Base-by-base conservation (phyloP, 2,888 invertebrate genomes). In the Malacosoma neustria region DNA sequence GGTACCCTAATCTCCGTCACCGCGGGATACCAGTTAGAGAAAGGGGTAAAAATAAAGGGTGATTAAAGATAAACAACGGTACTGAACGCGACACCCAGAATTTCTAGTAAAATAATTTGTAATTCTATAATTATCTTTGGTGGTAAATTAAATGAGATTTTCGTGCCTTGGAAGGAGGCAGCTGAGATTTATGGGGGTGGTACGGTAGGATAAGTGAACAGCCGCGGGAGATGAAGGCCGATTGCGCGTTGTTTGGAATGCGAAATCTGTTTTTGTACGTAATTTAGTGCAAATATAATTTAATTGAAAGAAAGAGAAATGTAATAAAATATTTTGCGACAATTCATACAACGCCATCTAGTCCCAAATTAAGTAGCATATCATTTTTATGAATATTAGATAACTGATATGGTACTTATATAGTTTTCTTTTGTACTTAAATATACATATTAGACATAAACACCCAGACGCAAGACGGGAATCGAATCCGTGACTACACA, bases 61-160 rank as follows among this genome's bases (percentile, higher is more conserved):
- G 81, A 80, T 81, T 75, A 75, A 77, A 81, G 81, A 84, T 84
- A 84, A 84, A 84, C 80, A 80, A 72, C 66, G 64, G 63, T 55
- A 45, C 49, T 57, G 56, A 70, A 70, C 71, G 64, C 65, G 61
- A 59, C 57, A 60, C 61, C 45, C 48, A 56, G 53, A 45, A 54
- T 51, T 48, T 54, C 48, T 49, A 59, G 60, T 52, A 48, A 62
- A 54, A 69, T 77, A 76, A 81, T 84, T 81, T 76, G 72, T 75
- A 73, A 75, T 74, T 71, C 68, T 75, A 67, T 69, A 69, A 71
- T 74, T 72, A 74, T 72, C 66, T 70, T 57, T 57, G 55, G 61
- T 59, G 56, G 60, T 65, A 69, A 72, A 74, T 75, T 69, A 68
- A 67, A 65, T 37, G 30, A 33, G 30, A 30, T 37, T 30, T 33